Conservation (phyloP, 2,888 invertebrate genomes). For the Caenorhabditis drosophilae region DNA sequence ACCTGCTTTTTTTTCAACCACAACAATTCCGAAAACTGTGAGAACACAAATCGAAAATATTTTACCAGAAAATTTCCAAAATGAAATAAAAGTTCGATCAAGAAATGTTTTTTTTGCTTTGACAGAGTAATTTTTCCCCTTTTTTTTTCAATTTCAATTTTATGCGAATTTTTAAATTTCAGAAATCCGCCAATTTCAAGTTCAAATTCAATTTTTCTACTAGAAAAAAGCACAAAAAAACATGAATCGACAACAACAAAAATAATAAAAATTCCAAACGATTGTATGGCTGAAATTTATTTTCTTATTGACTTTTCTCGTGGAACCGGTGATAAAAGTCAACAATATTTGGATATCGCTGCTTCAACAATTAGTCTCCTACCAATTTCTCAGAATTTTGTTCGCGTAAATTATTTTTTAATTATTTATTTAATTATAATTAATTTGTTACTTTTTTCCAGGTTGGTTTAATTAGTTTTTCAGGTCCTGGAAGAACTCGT, state of each 20-base stretch:
- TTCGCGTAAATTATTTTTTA: no score
- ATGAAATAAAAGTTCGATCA: no score
- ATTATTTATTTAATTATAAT: not conserved
- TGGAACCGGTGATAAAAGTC: conserved; percentile 48
- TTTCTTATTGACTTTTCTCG: conserved; percentile 44
- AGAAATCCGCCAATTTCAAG: conserved; percentile 6
- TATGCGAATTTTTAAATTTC: not conserved
- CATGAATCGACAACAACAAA: conserved; percentile 10
- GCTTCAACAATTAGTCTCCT: conserved; percentile 34
- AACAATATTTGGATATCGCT: conserved; percentile 44
- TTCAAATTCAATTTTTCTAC: not conserved
- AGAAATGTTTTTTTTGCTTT: conserved; percentile 29
- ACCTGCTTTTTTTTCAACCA: no score
- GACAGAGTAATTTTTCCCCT: conserved; percentile 13
- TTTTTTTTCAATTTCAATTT: not conserved
- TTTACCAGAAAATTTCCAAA: no score
- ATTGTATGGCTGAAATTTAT: conserved; percentile 35
- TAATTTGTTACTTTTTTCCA: no score
- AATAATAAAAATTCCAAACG: conserved; percentile 9
- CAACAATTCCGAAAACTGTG: no score
- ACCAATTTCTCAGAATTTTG: conserved; percentile 36
- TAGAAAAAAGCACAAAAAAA: not conserved
- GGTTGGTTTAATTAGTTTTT: conserved; percentile 44
- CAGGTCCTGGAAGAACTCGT: conserved; percentile 41
- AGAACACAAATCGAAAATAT: no score